Conservation (phyloP, 2,797 vertebrate species). For the Neomorphus geoffroyi region DNA sequence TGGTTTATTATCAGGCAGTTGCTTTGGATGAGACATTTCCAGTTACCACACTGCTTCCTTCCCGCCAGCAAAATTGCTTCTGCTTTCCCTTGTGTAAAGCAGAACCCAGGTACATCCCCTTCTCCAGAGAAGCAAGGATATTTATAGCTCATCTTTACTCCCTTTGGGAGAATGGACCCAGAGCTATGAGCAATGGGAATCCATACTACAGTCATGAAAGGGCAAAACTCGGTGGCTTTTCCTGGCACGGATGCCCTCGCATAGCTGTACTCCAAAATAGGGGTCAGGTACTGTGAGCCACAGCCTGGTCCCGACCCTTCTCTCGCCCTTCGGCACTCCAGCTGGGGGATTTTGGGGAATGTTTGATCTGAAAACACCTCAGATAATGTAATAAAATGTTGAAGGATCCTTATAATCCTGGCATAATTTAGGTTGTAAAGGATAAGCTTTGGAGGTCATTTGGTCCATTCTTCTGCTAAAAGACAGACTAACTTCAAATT, state of each 20-base stretch:
- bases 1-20: rapidly evolving
- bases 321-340: not conserved
- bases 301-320: not conserved
- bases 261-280: not conserved
- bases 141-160: not conserved
- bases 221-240: not conserved
- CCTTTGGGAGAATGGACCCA: not conserved
- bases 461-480: not conserved
- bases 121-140: not conserved
- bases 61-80: not conserved
- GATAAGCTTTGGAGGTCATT: not conserved
- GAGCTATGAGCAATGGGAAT: not conserved
- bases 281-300: not conserved
- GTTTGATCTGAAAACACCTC: not conserved
- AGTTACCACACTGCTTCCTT: not conserved
- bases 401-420: not conserved
- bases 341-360: not conserved
- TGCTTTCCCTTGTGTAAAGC: not conserved
- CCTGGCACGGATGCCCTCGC: not conserved
- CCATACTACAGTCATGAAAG: not conserved
- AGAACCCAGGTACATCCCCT: not conserved
- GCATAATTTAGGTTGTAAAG: not conserved
- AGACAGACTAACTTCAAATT: not conserved
- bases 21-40: not conserved
- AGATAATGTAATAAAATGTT: not conserved